phyloP scores from a whole-genome alignment of 2,888 invertebrate genomes.

The Leistus spinibarbis region DNA sequence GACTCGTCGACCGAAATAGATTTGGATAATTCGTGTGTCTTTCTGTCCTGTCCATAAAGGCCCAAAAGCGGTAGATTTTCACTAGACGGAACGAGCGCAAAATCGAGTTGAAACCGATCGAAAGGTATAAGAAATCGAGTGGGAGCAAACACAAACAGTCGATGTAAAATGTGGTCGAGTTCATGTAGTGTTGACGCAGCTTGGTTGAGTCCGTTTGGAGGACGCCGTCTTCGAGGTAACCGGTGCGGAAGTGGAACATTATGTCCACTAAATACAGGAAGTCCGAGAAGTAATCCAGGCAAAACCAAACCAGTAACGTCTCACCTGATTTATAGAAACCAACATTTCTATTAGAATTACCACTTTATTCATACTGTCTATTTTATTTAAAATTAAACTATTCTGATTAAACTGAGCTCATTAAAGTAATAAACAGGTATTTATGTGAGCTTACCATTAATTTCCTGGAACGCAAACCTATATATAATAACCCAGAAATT shows the following conservation, averaged over 20 bases:
- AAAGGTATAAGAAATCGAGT: conserved; percentile 96
- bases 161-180: conserved; percentile 93
- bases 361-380: not conserved
- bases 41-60: conserved; percentile 97
- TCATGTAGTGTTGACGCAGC: conserved; percentile 96
- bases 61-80: conserved; percentile 98
- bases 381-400: not conserved
- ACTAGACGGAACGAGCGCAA: conserved; percentile 94
- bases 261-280: conserved; percentile 96
- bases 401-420: not conserved
- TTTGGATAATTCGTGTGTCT: conserved; percentile 99
- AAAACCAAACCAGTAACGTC: conserved; percentile 93
- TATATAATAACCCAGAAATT: conserved; percentile 99
- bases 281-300: conserved; percentile 95
- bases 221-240: conserved; percentile 96
- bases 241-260: conserved; percentile 96
- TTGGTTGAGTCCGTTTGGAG: conserved; percentile 94
- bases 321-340: conserved; percentile 68
- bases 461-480: conserved; percentile 98
- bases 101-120: conserved; percentile 96
- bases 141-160: conserved; percentile 98
- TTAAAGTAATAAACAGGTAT: not conserved
- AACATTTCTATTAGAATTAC: not conserved
- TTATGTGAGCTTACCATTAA: conserved; percentile 71
- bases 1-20: conserved; percentile 88